Percentiles rank a stretch among this genome's conserved stretches.
These are phyloP conservation scores for Scaptomyza montana DNA, from an alignment of 1,140 invertebrate species.

Conservation along the genomic window DNA sequence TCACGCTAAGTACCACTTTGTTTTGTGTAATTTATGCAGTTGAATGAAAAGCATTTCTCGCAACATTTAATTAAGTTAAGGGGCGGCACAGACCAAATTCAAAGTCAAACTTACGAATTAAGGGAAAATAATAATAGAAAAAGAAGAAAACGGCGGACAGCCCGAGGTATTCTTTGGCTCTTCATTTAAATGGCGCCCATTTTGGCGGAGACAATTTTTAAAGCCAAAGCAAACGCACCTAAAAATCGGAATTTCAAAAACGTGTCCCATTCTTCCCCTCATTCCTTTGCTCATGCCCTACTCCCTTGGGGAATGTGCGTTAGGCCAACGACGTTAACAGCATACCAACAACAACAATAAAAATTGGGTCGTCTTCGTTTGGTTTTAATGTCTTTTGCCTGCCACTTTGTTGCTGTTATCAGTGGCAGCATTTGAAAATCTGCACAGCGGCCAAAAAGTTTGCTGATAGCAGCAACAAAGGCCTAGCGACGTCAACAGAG, in stretches of 20 bases:
- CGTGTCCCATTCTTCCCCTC: slow-evolving; percentile 4
- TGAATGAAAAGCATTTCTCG: slow-evolving; percentile 73
- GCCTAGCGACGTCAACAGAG: slow-evolving; percentile 22
- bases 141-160: slow-evolving; percentile 8
- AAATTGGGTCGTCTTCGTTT: slow-evolving; percentile 68
- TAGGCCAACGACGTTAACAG: slow-evolving; percentile 28
- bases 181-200: slow-evolving; percentile 48
- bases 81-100: slow-evolving; percentile 59
- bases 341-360: slow-evolving; percentile 28
- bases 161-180: slow-evolving; percentile 31
- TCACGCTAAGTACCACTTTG: slow-evolving; percentile 66
- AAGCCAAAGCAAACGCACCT: slow-evolving; percentile 27
- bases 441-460: slow-evolving; percentile 54
- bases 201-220: slow-evolving; percentile 28
- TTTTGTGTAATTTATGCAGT: slow-evolving; percentile 76
- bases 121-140: slow-evolving; percentile 36
- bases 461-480: slow-evolving; percentile 68
- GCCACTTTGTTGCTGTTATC: slow-evolving; percentile 72
- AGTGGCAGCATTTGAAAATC: slow-evolving; percentile 45
- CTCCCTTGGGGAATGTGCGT: slow-evolving; percentile 27
- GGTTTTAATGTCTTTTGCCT: slow-evolving; percentile 67
- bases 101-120: slow-evolving; percentile 72
- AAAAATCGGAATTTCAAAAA: slow-evolving; percentile 26
- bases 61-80: slow-evolving; percentile 77
- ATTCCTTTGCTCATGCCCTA: neutral